phyloP scores from a whole-genome alignment of 2,797 vertebrate species.

The Takifugu ocellatus region DNA sequence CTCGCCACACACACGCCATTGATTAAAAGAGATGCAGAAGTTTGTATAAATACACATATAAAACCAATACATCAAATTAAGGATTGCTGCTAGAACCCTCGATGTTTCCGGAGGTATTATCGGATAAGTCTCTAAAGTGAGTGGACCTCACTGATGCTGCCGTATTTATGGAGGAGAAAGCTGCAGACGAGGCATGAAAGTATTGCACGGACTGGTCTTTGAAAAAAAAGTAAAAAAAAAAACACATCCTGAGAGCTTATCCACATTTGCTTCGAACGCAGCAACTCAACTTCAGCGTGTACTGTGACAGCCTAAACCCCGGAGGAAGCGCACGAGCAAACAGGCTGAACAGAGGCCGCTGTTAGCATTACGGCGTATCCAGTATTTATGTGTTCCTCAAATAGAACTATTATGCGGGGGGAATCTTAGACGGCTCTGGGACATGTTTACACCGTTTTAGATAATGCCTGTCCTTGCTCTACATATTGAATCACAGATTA shows the following conservation, averaged over 20 bases:
- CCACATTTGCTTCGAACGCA: constrained; percentile 50
- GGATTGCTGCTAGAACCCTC: neutral
- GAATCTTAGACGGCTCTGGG: constrained; percentile 71
- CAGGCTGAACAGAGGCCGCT: constrained; percentile 56
- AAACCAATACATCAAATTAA: neutral
- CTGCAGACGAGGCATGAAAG: constrained; percentile 36
- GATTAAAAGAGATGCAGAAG: constrained; percentile 33
- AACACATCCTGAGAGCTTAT: constrained; percentile 60
- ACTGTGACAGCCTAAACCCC: constrained; percentile 64
- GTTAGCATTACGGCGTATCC: constrained; percentile 64
- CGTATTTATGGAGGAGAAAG: constrained; percentile 40
- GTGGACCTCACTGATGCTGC: constrained; percentile 26
- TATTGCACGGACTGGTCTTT: constrained; percentile 37
- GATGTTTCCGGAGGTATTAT: constrained; percentile 2
- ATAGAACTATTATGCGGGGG: constrained; percentile 72
- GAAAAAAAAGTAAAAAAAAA: neutral
- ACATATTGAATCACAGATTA: constrained; percentile 77
- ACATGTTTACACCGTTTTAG: constrained; percentile 77
- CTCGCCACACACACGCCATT: constrained; percentile 49
- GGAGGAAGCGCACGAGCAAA: constrained; percentile 61
- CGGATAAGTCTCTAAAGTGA: constrained; percentile 21
- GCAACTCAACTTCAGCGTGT: constrained; percentile 56
- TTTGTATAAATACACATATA: neutral
- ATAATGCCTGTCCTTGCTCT: constrained; percentile 72
- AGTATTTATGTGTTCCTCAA: constrained; percentile 68